Base-by-base conservation (phyloP, 2,888 invertebrate species). In the Rhingia rostrata region DNA sequence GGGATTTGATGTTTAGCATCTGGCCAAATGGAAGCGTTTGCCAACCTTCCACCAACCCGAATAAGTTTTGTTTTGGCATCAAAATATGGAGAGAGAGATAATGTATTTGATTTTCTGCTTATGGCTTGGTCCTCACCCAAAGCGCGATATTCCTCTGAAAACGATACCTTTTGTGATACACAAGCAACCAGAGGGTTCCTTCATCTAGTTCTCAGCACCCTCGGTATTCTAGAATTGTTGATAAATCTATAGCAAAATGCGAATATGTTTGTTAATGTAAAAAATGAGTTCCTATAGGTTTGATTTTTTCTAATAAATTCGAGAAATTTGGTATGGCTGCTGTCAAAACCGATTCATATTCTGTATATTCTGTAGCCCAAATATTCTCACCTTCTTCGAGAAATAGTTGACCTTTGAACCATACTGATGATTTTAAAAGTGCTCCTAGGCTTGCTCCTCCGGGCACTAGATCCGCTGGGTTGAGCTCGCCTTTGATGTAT, bases 401-500 rank as follows among this genome's bases (percentile, higher is more conserved):
- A 51, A 78, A 78, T n/a, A 32, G 33, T 32, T 63, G 56, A 49
- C 70, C 78, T 41, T 78, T 63, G 14, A 54, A 51, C 56, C 77
- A 78, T 33, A 61, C 0, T 10, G 32, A 6, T 12, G 30, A 12
- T 49, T 49, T 41, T 7, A 51, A 6, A 41, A 56, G 56, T 14
- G 47, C 33, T 32, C 3, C 10, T 4, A 47, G 43, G 6, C 6
- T 35, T 10, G n/a, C 1, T 10, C 53, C 63, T 53, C 73, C 41
- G n/a, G 63, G 63, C 9, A 53, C n/a, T 6, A n/a, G n/a, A n/a
- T n/a, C n/a, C n/a, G n/a, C n/a, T n/a, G n/a, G n/a, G n/a, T n/a
- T n/a, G n/a, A n/a, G n/a, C n/a, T n/a, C n/a, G n/a, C n/a, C n/a
- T n/a, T n/a, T n/a, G n/a, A n/a, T n/a, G n/a, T n/a, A n/a, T n/a